Conservation (phyloP, 1,140 invertebrate genomes). For the Drosophila trapezifrons region DNA sequence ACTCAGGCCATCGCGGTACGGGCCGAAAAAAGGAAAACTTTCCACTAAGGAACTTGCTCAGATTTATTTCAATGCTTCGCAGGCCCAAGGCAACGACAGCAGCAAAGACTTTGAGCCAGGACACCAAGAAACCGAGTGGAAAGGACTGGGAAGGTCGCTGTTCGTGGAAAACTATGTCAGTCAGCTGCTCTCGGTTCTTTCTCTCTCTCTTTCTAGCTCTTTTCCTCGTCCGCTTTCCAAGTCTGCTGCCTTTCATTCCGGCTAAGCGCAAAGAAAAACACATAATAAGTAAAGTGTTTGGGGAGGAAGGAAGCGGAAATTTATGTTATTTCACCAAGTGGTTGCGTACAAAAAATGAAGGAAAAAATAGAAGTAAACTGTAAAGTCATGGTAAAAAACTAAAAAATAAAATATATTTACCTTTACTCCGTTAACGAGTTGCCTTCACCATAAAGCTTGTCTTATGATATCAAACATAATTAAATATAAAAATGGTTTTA, state of each 20-base stretch:
- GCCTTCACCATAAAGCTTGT: too few relatives aligned
- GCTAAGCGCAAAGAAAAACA: constrained; percentile 64
- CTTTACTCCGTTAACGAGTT: background rate
- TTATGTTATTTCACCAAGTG: constrained; percentile 69
- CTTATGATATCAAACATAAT: too few relatives aligned
- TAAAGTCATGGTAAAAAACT: constrained; percentile 11
- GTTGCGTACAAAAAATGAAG: constrained; percentile 36
- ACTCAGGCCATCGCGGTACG: background rate
- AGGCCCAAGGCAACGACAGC: constrained; percentile 37
- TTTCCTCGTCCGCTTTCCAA: constrained; percentile 12
- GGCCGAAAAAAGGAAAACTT: constrained; percentile 52
- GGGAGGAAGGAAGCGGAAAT: constrained; percentile 48
- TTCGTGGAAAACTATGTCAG: constrained; percentile 53
- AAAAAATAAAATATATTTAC: background rate
- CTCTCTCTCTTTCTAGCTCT: background rate
- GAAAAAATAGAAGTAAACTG: constrained; percentile 15
- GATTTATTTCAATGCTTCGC: constrained; percentile 73
- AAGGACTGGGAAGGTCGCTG: constrained; percentile 6
- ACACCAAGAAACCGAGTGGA: constrained; percentile 24
- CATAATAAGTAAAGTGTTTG: constrained; percentile 67
- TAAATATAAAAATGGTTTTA: too few relatives aligned
- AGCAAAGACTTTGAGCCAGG: constrained; percentile 45
- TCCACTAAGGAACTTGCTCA: constrained; percentile 55
- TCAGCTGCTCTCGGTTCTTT: constrained; percentile 38
- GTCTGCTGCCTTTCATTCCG: constrained; percentile 26